Evolutionary conservation across 1,140 invertebrate genomes (phyloP).

Genomic region (Hylaeus volcanicus): DNA sequence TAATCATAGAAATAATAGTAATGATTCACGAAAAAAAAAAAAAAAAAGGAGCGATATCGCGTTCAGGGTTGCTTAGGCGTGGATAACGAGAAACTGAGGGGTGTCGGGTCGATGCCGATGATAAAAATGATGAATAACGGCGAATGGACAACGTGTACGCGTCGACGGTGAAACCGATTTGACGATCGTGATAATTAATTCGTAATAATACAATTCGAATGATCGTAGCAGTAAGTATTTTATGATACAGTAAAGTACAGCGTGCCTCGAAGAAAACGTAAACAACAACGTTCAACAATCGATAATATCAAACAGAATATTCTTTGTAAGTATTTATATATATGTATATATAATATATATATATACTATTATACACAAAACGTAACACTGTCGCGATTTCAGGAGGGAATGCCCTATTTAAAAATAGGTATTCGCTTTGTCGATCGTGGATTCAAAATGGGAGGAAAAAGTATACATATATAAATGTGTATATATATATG

Average conservation of each 20-base stretch:
- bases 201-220: slow-evolving; percentile 65
- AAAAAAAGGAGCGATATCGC: slow-evolving; percentile 4
- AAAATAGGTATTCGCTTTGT: slow-evolving; percentile 58
- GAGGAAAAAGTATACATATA: neutral
- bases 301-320: slow-evolving; percentile 80
- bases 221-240: slow-evolving; percentile 69
- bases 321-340: slow-evolving; percentile 67
- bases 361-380: slow-evolving; percentile 77
- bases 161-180: slow-evolving; percentile 35
- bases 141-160: slow-evolving; percentile 35
- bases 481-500: no score
- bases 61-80: neutral
- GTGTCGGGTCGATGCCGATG: slow-evolving; percentile 38
- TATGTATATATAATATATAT: slow-evolving; percentile 68
- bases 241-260: slow-evolving; percentile 80
- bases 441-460: slow-evolving; percentile 7
- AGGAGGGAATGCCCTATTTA: slow-evolving; percentile 71
- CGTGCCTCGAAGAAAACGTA: slow-evolving; percentile 77
- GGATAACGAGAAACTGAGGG: slow-evolving; percentile 19
- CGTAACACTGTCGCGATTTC: slow-evolving; percentile 73
- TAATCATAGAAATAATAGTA: slow-evolving; percentile 41
- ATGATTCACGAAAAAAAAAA: slow-evolving; percentile 14
- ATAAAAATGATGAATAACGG: slow-evolving; percentile 18
- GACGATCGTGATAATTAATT: slow-evolving; percentile 51
- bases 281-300: slow-evolving; percentile 80